A percentile compares a stretch with the other conserved stretches of the same genome.
Evolutionary conservation across 2,113 vertebrate genomes (phyloP).

Genomic region (Raja brachyura): DNA sequence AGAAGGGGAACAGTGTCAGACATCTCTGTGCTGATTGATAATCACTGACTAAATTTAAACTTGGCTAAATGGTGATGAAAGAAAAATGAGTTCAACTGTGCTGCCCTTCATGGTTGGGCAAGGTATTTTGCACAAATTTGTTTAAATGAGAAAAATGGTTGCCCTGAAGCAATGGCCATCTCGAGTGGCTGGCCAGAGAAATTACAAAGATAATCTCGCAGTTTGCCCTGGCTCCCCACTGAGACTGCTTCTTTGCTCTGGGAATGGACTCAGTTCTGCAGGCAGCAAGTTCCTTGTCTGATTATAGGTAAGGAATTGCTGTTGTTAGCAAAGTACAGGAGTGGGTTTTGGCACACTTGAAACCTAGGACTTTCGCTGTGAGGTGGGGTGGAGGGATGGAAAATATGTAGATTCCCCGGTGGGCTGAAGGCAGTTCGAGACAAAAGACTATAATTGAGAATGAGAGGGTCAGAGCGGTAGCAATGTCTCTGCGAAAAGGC

Average conservation of each 20-base stretch:
- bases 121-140: not conserved
- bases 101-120: not conserved
- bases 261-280: not conserved
- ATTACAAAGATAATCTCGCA: not conserved
- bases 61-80: not conserved
- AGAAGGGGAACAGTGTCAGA: not conserved
- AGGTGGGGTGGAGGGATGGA: too few species aligned
- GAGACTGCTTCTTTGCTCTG: not conserved
- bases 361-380: too few species aligned
- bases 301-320: not conserved
- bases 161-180: not conserved
- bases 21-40: not conserved
- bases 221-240: not conserved
- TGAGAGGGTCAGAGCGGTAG: too few species aligned
- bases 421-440: too few species aligned
- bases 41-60: not conserved
- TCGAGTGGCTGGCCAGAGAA: not conserved
- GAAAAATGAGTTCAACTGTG: not conserved
- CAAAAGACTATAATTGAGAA: too few species aligned
- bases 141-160: not conserved
- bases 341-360: not conserved
- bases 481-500: too few species aligned
- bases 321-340: not conserved
- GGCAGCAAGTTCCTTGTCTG: not conserved
- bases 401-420: too few species aligned